phyloP scores from a whole-genome alignment of 2,797 vertebrate species.

The Acrossocheilus fasciatus region DNA sequence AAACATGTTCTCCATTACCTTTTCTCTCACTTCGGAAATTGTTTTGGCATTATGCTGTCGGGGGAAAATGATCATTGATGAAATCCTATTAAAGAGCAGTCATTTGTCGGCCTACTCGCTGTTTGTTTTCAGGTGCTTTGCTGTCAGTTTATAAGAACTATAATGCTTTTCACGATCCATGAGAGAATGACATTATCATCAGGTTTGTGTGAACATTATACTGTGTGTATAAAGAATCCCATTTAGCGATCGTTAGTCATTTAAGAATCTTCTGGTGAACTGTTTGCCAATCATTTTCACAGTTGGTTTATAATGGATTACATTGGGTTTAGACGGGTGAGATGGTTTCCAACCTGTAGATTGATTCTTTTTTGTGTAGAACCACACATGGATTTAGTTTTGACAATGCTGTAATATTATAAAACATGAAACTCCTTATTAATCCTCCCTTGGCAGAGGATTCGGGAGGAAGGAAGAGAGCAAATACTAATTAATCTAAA shows the following conservation, averaged over 20 bases:
- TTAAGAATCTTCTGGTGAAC: not conserved
- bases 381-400: conserved; percentile 10
- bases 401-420: conserved; percentile 10
- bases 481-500: conserved; percentile 32
- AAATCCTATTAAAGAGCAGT: conserved; percentile 52
- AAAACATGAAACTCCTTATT: conserved; percentile 9
- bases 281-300: not conserved
- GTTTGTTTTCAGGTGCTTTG: conserved; percentile 20
- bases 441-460: conserved; percentile 24
- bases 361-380: not conserved
- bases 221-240: not conserved
- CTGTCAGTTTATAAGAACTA: not conserved
- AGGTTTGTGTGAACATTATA: not conserved
- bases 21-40: conserved; percentile 40
- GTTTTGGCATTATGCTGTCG: conserved; percentile 51
- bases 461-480: conserved; percentile 22
- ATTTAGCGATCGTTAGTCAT: not conserved
- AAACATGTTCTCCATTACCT: conserved; percentile 41
- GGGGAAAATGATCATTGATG: conserved; percentile 46
- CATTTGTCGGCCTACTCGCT: not conserved
- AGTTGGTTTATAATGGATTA: conserved; percentile 21
- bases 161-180: not conserved
- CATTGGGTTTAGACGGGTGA: conserved; percentile 19
- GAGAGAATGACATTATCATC: not conserved
- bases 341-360: conserved; percentile 21